phyloP scores from a whole-genome alignment of 2,888 invertebrate species.

The Oligia fasciuncula region DNA sequence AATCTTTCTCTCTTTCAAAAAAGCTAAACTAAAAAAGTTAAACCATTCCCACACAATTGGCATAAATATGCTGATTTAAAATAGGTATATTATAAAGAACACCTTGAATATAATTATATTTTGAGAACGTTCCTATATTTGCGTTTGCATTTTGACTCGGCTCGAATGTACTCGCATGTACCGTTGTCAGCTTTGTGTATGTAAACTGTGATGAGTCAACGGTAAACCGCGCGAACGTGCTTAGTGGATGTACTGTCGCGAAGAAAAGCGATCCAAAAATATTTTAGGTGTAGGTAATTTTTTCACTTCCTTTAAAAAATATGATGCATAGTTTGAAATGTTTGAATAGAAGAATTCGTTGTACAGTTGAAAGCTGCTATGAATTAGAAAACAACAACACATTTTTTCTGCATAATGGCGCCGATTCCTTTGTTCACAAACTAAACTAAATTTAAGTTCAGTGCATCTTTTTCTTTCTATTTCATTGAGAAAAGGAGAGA shows the following conservation, averaged over 20 bases:
- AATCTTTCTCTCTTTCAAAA: not conserved
- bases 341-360: no score
- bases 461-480: no score
- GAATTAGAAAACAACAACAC: not conserved
- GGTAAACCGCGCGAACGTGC: slow-evolving; percentile 70
- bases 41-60: not conserved
- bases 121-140: slow-evolving; percentile 10
- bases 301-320: no score
- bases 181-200: slow-evolving; percentile 62
- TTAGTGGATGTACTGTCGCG: slow-evolving; percentile 49
- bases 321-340: no score
- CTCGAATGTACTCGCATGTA: slow-evolving; percentile 49
- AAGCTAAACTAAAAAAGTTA: not conserved
- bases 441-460: no score
- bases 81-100: no score
- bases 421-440: no score
- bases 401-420: not conserved
- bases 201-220: slow-evolving; percentile 70
- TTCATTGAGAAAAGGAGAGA: no score
- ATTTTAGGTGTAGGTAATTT: not conserved
- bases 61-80: no score
- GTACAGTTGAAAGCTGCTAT: no score
- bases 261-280: not conserved
- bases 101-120: not conserved
- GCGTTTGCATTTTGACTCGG: slow-evolving; percentile 19